phyloP scores from a whole-genome alignment of 2,113 vertebrate species.

The Sturnira hondurensis region DNA sequence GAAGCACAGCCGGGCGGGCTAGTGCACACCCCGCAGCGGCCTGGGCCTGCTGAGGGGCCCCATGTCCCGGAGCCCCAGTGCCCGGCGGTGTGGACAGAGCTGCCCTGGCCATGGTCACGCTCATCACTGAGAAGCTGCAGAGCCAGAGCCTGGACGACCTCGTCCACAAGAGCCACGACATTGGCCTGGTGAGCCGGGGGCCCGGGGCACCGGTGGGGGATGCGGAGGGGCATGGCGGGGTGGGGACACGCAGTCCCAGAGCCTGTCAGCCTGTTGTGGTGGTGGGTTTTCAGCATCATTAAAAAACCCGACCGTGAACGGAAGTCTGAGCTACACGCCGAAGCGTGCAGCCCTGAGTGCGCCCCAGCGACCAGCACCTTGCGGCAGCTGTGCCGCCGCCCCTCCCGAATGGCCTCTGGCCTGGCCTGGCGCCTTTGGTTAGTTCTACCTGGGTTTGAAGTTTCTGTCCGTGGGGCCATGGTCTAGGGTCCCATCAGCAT shows the following conservation, averaged over 20 bases:
- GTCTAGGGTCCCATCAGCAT: rapidly evolving
- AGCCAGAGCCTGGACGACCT: constrained; percentile 85
- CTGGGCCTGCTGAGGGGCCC: constrained; percentile 69
- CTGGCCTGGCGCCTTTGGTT: rapidly evolving
- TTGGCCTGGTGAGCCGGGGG: constrained; percentile 78
- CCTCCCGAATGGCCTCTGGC: rapidly evolving
- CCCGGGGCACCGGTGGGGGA: rapidly evolving
- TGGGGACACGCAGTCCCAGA: background rate
- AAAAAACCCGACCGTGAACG: background rate
- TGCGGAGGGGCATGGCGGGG: background rate
- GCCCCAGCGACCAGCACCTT: rapidly evolving
- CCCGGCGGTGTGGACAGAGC: constrained; percentile 62
- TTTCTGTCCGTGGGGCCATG: rapidly evolving
- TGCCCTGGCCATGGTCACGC: constrained; percentile 82
- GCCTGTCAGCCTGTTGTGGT: background rate
- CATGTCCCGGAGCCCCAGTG: constrained; percentile 54
- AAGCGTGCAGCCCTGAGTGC: rapidly evolving
- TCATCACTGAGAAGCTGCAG: constrained; percentile 86
- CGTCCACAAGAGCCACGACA: constrained; percentile 74
- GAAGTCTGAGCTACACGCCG: background rate
- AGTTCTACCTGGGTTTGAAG: background rate
- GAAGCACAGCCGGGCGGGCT: constrained; percentile 58
- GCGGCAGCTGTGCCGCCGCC: rapidly evolving
- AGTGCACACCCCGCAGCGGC: constrained; percentile 52
- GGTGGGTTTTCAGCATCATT: background rate